Base-by-base conservation (phyloP, 1,140 invertebrate species). In the Drosophila watanabei region DNA sequence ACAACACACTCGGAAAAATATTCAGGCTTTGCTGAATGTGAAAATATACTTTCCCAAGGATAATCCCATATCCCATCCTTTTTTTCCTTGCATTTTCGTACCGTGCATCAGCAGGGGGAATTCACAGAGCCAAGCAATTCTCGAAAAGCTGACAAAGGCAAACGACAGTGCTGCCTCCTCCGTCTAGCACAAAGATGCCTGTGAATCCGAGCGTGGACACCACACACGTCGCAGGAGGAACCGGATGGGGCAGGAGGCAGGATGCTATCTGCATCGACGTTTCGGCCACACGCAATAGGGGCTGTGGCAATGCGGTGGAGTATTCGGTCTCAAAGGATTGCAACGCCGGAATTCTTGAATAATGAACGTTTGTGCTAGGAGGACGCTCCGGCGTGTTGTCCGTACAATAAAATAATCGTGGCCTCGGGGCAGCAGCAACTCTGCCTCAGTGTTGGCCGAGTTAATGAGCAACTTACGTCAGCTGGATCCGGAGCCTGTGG, bases 391-490 rank as follows among this genome's bases (percentile, higher is more conserved):
- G 13, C 39, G 14, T 61, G 35, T 39, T 39, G 18, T 16, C 33
- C 18, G 52, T 43, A 72, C 32, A 60, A 72, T 72, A 60, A 73
- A 60, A 73, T 72, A 72, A 60, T 33, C 45, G 18, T 58, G 16
- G 35, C 51, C 57, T 30, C 5, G 9, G 49, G 18, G 24, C 41
- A 58, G 9, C 4, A 8, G 39, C 37, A 16, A 24, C 24, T 24
- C 24, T 24, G 49, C 30, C 37, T 32, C 45, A 41, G 35, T 33
- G 58, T 63, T 70, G 68, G 63, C 49, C 49, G 20, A 71, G 43
- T 73, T 89, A 88, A 84, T 88, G 85, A 84, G 69, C 68, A 64
- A 63, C 56, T 87, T 80, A 78, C 61, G 72, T 63, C 75, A 80
- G 30, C 43, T 18, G 32, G 18, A 54, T 58, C 39, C 32, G 33